A percentile compares a stretch with the other conserved stretches of the same genome.
These are phyloP conservation scores for Motacilla alba DNA, from an alignment of 2,113 vertebrate genomes.

Conservation along the genomic window DNA sequence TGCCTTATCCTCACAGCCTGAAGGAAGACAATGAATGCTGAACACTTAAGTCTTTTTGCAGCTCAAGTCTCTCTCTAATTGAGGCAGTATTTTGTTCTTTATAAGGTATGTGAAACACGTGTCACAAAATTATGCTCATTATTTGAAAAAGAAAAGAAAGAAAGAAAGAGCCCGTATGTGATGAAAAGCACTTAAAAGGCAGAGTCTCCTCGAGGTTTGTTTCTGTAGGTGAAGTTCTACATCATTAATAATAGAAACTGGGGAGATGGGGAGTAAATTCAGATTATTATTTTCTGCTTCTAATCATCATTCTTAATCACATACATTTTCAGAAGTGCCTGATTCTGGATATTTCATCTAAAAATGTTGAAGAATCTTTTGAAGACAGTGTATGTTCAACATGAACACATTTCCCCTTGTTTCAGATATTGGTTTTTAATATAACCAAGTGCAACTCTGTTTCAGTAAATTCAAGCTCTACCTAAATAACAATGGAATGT, in stretches of 20 bases:
- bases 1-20: not conserved
- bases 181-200: not conserved
- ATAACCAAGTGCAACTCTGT: not conserved
- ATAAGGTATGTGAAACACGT: not conserved
- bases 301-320: not conserved
- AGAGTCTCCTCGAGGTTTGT: not conserved
- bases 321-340: not conserved
- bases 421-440: not conserved
- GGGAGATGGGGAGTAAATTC: fast-evolving
- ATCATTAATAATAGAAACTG: not conserved
- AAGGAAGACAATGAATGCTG: not conserved
- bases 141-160: not conserved
- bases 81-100: not conserved
- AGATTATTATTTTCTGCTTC: not conserved
- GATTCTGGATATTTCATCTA: not conserved
- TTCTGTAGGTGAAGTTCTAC: not conserved
- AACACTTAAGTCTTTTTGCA: not conserved
- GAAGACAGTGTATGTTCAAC: not conserved
- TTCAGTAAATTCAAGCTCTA: not conserved
- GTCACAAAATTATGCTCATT: not conserved
- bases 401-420: not conserved
- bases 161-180: not conserved
- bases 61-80: not conserved
- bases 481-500: not conserved
- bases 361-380: not conserved